These are phyloP conservation scores for Vanessa cardui DNA, from an alignment of 2,888 invertebrate genomes.

Conservation along the genomic window DNA sequence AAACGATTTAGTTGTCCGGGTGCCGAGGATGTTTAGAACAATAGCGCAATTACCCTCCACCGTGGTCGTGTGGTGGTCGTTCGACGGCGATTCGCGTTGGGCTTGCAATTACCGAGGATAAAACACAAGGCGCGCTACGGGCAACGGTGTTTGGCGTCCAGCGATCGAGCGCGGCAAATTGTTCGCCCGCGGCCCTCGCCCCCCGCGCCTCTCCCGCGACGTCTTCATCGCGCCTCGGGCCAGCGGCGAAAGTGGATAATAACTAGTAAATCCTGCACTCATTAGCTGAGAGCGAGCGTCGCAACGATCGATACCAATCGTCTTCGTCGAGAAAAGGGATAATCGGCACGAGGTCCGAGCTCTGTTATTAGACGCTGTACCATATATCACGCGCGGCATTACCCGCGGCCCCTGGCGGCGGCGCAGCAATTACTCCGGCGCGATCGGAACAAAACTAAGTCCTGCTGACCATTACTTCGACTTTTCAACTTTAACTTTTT, in stretches of 20 bases:
- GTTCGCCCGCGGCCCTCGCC: conserved; percentile 63
- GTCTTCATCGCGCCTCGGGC: conserved; percentile 77
- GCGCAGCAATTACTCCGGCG: conserved; percentile 72
- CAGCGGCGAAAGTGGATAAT: conserved; percentile 78
- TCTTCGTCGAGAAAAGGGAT: conserved; percentile 77
- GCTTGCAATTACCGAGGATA: conserved; percentile 75
- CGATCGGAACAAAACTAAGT: conserved; percentile 50
- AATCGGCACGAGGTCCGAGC: conserved; percentile 70
- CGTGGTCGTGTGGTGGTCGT: conserved; percentile 61
- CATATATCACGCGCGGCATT: conserved; percentile 80
- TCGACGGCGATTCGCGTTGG: conserved; percentile 60
- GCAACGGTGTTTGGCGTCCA: conserved; percentile 58
- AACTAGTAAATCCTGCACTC: conserved; percentile 78
- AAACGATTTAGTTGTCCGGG: conserved; percentile 53
- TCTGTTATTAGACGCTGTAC: conserved; percentile 79
- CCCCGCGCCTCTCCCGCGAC: conserved; percentile 53
- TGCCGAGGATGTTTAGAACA: conserved; percentile 64
- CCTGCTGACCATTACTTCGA: background rate
- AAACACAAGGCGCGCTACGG: conserved; percentile 72
- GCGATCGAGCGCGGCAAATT: conserved; percentile 65
- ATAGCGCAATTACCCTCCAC: conserved; percentile 78
- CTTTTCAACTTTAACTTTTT: background rate
- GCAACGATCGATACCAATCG: conserved; percentile 77
- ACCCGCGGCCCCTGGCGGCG: conserved; percentile 74
- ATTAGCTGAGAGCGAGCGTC: conserved; percentile 76